Evolutionary conservation across 2,888 invertebrate species (phyloP).

Genomic region (Diplolepis rosae): DNA sequence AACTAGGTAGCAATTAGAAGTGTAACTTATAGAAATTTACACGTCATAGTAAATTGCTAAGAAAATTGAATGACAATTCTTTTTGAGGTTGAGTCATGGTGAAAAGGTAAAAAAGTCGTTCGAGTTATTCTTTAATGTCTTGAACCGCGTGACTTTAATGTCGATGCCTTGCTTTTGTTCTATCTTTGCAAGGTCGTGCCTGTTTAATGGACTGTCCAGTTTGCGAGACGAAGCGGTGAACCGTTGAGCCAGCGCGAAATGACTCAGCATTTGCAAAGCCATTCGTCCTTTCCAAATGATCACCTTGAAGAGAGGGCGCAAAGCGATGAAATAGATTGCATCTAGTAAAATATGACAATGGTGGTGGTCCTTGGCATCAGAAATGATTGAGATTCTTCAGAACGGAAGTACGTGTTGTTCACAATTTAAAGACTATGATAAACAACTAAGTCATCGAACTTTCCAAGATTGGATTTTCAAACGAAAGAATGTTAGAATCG

Average conservation of each 20-base stretch:
- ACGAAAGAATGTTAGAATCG: neutral
- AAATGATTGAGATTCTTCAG: neutral
- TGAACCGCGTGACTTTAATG: neutral
- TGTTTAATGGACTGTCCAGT: conserved; percentile 54
- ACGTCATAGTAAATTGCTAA: no score
- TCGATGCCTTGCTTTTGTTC: neutral
- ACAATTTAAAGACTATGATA: neutral
- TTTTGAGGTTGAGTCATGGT: neutral
- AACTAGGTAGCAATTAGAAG: neutral
- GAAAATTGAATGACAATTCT: neutral
- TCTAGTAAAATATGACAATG: neutral
- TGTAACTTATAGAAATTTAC: no score
- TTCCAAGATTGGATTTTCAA: neutral
- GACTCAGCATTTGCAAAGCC: conserved; percentile 44
- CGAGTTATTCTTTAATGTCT: neutral
- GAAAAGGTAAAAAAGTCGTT: neutral
- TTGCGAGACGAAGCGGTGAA: conserved; percentile 44
- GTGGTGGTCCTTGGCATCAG: neutral
- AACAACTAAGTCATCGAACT: neutral
- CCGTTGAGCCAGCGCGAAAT: conserved; percentile 53
- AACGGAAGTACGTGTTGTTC: neutral
- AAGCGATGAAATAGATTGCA: neutral
- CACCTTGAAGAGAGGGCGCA: neutral
- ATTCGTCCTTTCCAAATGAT: neutral
- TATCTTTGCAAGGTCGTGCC: conserved; percentile 11